Evolutionary conservation across 2,113 vertebrate species (phyloP), one percentile per base, ranked within the genome.

Genomic region (Misgurnus mizolepis): DNA sequence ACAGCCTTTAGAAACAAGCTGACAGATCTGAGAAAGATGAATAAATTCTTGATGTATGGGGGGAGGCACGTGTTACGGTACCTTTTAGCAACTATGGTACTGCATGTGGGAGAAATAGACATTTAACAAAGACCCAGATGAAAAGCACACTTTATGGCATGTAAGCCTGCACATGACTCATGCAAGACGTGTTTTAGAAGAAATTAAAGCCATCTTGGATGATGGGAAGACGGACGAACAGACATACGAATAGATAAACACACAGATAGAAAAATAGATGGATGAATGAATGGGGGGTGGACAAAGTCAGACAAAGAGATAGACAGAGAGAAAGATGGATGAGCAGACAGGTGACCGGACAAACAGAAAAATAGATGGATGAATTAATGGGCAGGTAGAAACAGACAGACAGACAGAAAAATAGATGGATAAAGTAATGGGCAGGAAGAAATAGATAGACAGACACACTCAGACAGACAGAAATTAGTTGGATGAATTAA

Each of bases 21-120:
- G 60, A 79, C 22, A 12, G 0, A 7, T 80, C 86, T 72, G 10
- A 0, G 27, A 39, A 58, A 82, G 88, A 89, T 43, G 83, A 87
- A 86, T 40, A 14, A 70, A 88, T 85, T 68, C 76, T 76, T 68
- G 88, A 90, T 83, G 82, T 79, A 87, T 1, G 83, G 86, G 85
- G 47, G 80, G 27, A 34, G 27, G 43, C n/a, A 17, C 65, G 3
- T 4, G 83, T 69, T 10, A 80, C 82, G 0, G 27, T 34, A 34
- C 27, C 27, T 11, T 82, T 78, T 78, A 81, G 69, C 79, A 71
- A 83, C 27, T 34, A 34, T 34, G 27, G 79, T 71, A 74, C 22
- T 22, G 22, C 22, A 22, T 86, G 85, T 84, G 60, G 40, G 76
- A 75, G 76, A 83, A 86, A 85, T 82, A 84, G 77, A 75, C 84